A percentile compares a stretch with the other conserved stretches of the same genome.
phyloP scores from a whole-genome alignment of 2,113 vertebrate species.

The Leptocoma aspasia region DNA sequence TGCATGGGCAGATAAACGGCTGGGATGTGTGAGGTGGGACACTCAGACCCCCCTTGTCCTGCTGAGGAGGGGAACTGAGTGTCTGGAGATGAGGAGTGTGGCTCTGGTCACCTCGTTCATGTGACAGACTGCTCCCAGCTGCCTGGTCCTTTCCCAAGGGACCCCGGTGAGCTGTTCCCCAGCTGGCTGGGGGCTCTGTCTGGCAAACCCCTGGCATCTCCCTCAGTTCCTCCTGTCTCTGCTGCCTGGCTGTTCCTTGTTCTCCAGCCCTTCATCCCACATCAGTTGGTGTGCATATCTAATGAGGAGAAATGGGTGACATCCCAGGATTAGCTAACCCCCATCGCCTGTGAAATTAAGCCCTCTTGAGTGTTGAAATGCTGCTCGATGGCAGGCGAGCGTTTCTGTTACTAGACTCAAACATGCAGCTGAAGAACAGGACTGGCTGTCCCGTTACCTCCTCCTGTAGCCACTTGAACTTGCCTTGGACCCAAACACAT shows the following conservation, averaged over 20 bases:
- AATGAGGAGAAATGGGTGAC: not conserved
- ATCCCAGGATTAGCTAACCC: not conserved
- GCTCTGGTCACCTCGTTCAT: not conserved
- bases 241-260: not conserved
- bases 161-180: rapidly evolving
- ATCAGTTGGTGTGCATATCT: not conserved
- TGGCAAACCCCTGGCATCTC: rapidly evolving
- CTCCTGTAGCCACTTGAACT: not conserved
- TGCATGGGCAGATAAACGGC: not conserved
- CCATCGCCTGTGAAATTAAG: not conserved
- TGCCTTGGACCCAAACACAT: not conserved
- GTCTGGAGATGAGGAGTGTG: not conserved
- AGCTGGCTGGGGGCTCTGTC: not conserved
- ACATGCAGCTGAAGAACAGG: not conserved
- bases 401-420: not conserved
- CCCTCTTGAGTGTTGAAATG: not conserved
- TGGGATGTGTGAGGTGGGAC: not conserved
- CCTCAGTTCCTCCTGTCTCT: not conserved
- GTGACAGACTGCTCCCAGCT: not conserved
- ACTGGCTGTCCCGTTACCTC: rapidly evolving
- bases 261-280: not conserved
- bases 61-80: rapidly evolving
- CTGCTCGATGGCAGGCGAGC: not conserved
- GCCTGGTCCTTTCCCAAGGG: not conserved
- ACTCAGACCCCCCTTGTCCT: not conserved